Evolutionary conservation across 2,888 invertebrate genomes (phyloP), one percentile per base, ranked within the genome.

Genomic region (Drosophila rellima): DNA sequence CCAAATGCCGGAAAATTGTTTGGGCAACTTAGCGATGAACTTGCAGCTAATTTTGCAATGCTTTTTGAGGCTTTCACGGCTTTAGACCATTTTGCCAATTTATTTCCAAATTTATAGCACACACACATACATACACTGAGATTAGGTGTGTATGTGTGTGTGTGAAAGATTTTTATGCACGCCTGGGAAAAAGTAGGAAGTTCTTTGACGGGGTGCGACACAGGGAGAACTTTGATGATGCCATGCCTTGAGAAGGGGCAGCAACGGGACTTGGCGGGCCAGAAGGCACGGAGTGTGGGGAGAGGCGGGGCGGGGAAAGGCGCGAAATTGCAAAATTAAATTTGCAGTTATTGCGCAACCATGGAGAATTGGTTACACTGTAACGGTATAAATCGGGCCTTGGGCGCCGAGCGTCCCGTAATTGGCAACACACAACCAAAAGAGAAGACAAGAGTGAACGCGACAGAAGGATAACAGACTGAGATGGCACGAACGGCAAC

Each of bases 261-360:
- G 42, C 47, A 31, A n/a, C 40, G 31, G 54, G 23, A 31, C 7
- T 35, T 11, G n/a, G 26, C 23, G 13, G n/a, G 7, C 7, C 3
- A 5, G 15, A 23, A 3, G 15, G 17, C 10, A 50, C n/a, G 2
- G 44, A 44, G 54, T 15, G 17, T 10, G 33, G 2, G 29, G 54
- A 29, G 13, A 15, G 29, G 20, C 17, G 55, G 45, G n/a, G 55
- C 44, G 52, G 61, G 47, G 55, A 67, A 76, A 69, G 82, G 83
- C 83, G 83, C 85, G 84, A 84, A 84, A 86, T 84, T 80, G 86
- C 84, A 70, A 84, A 88, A 85, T 85, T 83, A 85, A 85, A 88
- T 85, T 88, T 83, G 87, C 84, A 84, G 83, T 79, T 87, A 89
- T 88, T 87, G 82, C 87, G 76, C 87, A 86, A 87, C 89, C 89